A percentile compares a stretch with the other conserved stretches of the same genome.
phyloP scores from a whole-genome alignment of 2,888 invertebrate species.

The Melanotus villosus region DNA sequence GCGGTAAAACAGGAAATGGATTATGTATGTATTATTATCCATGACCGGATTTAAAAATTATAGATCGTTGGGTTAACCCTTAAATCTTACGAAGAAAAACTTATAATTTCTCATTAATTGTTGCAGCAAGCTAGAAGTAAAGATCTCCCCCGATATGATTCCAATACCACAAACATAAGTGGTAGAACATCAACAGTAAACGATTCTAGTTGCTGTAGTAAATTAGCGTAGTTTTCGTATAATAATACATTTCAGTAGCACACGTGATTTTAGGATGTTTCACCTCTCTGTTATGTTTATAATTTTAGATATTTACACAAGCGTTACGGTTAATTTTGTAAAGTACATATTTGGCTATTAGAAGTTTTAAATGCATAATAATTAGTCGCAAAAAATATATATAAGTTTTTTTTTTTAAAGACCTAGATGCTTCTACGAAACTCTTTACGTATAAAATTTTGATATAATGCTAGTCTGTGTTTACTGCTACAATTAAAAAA shows the following conservation, averaged over 20 bases:
- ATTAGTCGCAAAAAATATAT: too few relatives aligned
- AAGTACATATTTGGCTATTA: background rate
- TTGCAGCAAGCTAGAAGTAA: slow-evolving; percentile 88
- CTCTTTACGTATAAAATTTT: background rate
- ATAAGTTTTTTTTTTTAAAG: too few relatives aligned
- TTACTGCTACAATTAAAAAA: too few relatives aligned
- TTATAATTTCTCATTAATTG: too few relatives aligned
- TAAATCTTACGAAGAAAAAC: too few relatives aligned
- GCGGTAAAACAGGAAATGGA: too few relatives aligned
- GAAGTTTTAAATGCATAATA: background rate
- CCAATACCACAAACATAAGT: slow-evolving; percentile 79
- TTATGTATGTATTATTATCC: too few relatives aligned
- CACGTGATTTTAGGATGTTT: slow-evolving; percentile 3
- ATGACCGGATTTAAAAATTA: too few relatives aligned
- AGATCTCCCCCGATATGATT: slow-evolving; percentile 83
- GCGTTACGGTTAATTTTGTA: background rate
- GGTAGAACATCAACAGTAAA: slow-evolving; percentile 80
- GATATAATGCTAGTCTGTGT: slow-evolving; percentile 12
- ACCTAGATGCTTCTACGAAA: too few relatives aligned
- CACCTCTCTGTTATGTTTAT: slow-evolving; percentile 15
- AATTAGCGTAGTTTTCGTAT: slow-evolving; percentile 56
- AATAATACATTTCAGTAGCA: slow-evolving; percentile 6
- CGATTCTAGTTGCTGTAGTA: slow-evolving; percentile 77
- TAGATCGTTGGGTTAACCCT: too few relatives aligned
- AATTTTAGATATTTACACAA: slow-evolving; percentile 1